Conservation (phyloP, 2,113 vertebrate genomes). For the Cynocephalus volans region DNA sequence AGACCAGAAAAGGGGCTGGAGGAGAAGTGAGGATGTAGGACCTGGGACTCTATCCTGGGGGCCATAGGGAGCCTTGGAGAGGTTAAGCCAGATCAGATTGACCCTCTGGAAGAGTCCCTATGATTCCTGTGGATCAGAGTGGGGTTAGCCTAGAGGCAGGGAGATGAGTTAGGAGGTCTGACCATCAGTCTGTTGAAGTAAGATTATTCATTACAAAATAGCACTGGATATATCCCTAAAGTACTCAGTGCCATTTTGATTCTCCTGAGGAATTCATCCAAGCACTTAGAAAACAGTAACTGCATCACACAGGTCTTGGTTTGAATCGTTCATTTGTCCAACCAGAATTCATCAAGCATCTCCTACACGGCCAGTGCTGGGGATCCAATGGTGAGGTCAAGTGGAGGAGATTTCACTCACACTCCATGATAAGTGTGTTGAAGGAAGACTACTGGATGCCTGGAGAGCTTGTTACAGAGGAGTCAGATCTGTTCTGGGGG, state of each 20-base stretch:
- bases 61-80: background rate
- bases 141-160: background rate
- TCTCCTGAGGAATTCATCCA: background rate
- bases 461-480: background rate
- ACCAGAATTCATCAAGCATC: background rate
- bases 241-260: background rate
- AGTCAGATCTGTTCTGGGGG: background rate
- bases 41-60: background rate
- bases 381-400: background rate
- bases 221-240: background rate
- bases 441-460: background rate
- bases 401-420: background rate
- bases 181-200: background rate
- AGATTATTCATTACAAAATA: background rate
- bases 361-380: background rate
- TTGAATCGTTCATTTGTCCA: background rate
- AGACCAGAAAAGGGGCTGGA: background rate
- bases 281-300: background rate
- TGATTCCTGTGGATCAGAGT: background rate
- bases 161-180: background rate
- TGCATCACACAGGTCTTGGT: background rate
- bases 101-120: background rate
- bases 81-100: background rate
- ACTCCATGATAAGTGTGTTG: no score
- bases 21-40: rapidly evolving